Evolutionary conservation across 2,113 vertebrate species (phyloP), one percentile per base, ranked within the genome.

Genomic region (Pao palembangensis): DNA sequence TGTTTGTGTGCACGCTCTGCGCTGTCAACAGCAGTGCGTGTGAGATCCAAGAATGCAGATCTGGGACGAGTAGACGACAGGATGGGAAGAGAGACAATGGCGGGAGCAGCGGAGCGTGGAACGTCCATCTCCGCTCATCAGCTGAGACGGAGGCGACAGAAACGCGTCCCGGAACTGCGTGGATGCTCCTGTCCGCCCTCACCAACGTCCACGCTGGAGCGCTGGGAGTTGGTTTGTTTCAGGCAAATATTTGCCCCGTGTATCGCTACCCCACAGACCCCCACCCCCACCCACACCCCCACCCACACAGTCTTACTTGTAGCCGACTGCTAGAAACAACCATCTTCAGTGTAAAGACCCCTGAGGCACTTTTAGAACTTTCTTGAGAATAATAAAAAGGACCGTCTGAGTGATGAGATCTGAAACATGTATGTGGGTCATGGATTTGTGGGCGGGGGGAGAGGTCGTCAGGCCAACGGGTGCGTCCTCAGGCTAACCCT

Each of bases 1-100:
- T 21, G 53, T 78, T 71, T 69, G 80, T 87, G 78, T 85, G 68
- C 58, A 19, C 7, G 11, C 52, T 64, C 64, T 31, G 71, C 48
- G 62, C 62, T 76, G 52, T 15, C 58, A 75, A 78, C 74, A 75
- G 52, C 46, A 67, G 44, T 13, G 12, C 6, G 67, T 61, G 71
- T 58, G 73, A 68, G 64, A 78, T n/a, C 28, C 66, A 73, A 73
- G 70, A 80, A 74, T 79, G 65, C 48, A 17, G 58, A 67, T 78
- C 71, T 50, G 15, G 21, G 69, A 48, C 50, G 55, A 61, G 59
- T 2, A 64, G 23, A 31, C 54, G 67, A 69, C 59, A 17, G 8
- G 10, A 46, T 58, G n/a, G 65, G 25, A 59, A 43, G 61, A 51
- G 8, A 59, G 64, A 88, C 80, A 90, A 87, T 70, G 55, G 80